Evolutionary conservation across 2,113 vertebrate genomes (phyloP).

Genomic region (Elachura formosa): DNA sequence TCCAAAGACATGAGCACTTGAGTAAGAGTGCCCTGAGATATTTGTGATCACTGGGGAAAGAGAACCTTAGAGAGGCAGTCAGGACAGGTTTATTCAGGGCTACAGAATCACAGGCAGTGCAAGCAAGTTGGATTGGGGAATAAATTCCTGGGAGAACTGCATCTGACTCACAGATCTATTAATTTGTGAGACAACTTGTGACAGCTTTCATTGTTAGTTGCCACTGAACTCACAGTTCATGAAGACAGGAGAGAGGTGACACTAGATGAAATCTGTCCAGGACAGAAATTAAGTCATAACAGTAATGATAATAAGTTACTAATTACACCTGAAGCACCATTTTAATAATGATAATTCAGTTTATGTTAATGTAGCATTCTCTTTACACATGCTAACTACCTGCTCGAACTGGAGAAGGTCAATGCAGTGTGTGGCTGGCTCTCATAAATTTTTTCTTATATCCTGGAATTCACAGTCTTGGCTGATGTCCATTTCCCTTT

Average conservation of each 20-base stretch:
- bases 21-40: neutral
- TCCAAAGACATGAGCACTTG: neutral
- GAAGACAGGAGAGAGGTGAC: neutral
- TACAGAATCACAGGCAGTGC: neutral
- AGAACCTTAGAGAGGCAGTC: neutral
- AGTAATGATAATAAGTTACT: conserved; percentile 46
- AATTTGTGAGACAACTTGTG: neutral
- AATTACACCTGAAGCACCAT: conserved; percentile 35
- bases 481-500: conserved; percentile 18
- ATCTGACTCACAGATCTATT: neutral
- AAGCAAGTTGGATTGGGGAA: neutral
- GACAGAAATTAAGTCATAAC: conserved; percentile 8
- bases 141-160: neutral
- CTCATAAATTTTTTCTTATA: conserved; percentile 10
- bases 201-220: neutral
- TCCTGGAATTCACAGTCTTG: neutral
- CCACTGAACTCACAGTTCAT: neutral
- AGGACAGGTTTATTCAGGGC: neutral
- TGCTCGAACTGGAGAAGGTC: conserved; percentile 16
- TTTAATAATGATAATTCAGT: conserved; percentile 60
- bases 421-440: neutral
- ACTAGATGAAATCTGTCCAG: neutral
- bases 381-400: conserved; percentile 39
- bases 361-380: conserved; percentile 48
- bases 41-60: neutral